Evolutionary conservation across 2,113 vertebrate genomes (phyloP).

Genomic region (Brevimyrus niger): DNA sequence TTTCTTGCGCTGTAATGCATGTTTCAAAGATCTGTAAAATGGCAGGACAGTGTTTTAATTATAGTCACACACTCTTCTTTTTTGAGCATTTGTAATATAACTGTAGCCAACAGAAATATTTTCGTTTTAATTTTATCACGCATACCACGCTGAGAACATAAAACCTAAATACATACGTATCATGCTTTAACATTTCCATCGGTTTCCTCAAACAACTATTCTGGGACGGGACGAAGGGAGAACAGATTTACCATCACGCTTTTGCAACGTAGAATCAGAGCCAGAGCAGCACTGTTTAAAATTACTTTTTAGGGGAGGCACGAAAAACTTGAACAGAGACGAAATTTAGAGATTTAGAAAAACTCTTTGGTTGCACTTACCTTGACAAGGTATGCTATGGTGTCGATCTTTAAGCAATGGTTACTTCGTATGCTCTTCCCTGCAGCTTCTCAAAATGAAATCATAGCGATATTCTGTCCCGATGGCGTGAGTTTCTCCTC

Average conservation of each 20-base stretch:
- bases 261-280: constrained; percentile 6
- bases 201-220: not conserved
- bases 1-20: not conserved
- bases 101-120: not conserved
- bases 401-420: not conserved
- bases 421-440: not conserved
- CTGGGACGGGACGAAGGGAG: not conserved
- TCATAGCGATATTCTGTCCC: constrained; percentile 13
- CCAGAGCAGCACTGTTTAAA: constrained; percentile 8
- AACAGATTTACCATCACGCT: constrained; percentile 7
- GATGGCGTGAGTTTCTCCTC: constrained; percentile 54
- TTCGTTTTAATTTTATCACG: not conserved
- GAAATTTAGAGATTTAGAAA: not conserved
- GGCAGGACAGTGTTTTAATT: constrained; percentile 3
- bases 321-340: not conserved
- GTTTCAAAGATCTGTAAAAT: not conserved
- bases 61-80: not conserved
- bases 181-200: not conserved
- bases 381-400: constrained; percentile 8
- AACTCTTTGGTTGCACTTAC: constrained; percentile 11
- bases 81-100: not conserved
- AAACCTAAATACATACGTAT: not conserved
- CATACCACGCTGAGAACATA: not conserved
- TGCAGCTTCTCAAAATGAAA: constrained; percentile 11
- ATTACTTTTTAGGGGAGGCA: not conserved